phyloP scores from a whole-genome alignment of 2,888 invertebrate species.

The Saturnia pavonia region DNA sequence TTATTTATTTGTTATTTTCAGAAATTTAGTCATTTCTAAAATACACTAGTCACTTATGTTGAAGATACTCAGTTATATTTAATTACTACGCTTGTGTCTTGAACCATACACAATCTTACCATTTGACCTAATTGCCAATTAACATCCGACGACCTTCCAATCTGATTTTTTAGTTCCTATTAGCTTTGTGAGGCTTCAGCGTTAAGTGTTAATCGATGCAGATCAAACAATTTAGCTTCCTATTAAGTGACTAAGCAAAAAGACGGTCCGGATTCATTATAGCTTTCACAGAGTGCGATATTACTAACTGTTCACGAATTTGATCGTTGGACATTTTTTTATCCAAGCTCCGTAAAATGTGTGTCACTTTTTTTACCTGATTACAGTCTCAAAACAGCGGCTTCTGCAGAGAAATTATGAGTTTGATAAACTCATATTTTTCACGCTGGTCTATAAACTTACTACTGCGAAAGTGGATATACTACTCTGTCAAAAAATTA shows the following conservation, averaged over 20 bases:
- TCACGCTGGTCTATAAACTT: not conserved
- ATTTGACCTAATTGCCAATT: conserved; percentile 55
- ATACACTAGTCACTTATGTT: no score
- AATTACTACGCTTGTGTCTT: conserved; percentile 21
- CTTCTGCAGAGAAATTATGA: not conserved
- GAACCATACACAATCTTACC: conserved; percentile 24
- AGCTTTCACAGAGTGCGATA: not conserved
- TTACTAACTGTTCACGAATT: conserved; percentile 6
- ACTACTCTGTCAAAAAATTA: no score
- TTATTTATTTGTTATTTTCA: no score
- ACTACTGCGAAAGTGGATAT: no score
- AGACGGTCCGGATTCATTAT: conserved; percentile 6
- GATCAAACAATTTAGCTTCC: conserved; percentile 34
- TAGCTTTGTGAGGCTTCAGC: conserved; percentile 33
- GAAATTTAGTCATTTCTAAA: no score
- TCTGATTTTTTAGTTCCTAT: conserved; percentile 45
- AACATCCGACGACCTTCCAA: conserved; percentile 40
- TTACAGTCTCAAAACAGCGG: not conserved
- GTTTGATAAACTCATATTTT: not conserved
- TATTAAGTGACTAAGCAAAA: conserved; percentile 24
- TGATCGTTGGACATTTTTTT: not conserved
- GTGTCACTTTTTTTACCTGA: not conserved
- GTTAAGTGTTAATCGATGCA: conserved; percentile 35
- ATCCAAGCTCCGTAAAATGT: not conserved
- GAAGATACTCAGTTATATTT: no score